Base-by-base conservation (phyloP, 2,113 vertebrate species). In the Silurus glanis region DNA sequence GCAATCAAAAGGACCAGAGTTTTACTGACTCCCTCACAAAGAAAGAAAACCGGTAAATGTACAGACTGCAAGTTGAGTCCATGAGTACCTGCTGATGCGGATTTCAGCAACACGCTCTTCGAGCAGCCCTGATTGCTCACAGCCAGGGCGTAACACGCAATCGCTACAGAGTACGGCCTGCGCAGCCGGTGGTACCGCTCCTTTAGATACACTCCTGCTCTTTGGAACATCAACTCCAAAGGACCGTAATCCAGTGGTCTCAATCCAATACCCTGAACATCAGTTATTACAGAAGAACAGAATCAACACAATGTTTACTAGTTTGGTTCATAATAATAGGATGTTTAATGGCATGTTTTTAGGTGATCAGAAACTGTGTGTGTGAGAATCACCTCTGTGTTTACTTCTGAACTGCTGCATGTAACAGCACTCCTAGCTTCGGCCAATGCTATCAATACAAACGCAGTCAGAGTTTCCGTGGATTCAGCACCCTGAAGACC, bases 101-200 rank as follows among this genome's bases (percentile, higher is more conserved):
- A 89, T 78, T 28, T 79, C 0, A 94, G 90, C 80, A 94, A 87
- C 0, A 3, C 0, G 1, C 76, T 74, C 74, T 9, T 14, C 14
- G 17, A 79, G 0, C 74, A 87, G 81, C 84, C 55, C 0, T 74
- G 16, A 9, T 83, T 85, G 55, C 88, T 59, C 78, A 96, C 74
- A 75, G 96, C 92, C 87, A 98, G 90, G 0, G 97, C 97, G 0
- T 98, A 98, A 64, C 95, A 94, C 0, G 92, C 16, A 56, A 98
- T 93, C 85, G 96, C 97, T 80, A 96, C 94, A 0, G 96, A 94
- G 91, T 99, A 98, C 0, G 97, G 94, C 4, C 96, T 91, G 83
- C 49, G 19, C 16, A 96, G 75, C 0, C 9, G 47, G 0, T 19
- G 0, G 9, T 96, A 93, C 4, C 80, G 91, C 69, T 1, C 62